Conservation (phyloP, 1,140 invertebrate genomes). For the Megalopta genalis region DNA sequence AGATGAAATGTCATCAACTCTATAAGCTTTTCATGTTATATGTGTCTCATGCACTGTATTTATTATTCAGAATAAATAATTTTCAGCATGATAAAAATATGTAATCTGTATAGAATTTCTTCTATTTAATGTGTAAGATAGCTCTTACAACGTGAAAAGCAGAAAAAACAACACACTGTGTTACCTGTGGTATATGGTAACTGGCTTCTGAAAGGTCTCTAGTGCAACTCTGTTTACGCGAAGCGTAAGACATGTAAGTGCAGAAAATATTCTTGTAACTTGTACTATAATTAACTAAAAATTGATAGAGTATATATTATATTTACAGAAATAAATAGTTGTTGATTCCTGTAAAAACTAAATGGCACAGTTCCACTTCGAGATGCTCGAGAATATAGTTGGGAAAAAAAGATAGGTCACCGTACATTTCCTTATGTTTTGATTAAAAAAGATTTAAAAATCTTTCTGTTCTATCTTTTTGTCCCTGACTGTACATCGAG, state of each 20-base stretch:
- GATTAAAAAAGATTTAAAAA: too few species aligned
- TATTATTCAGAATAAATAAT: constrained; percentile 1
- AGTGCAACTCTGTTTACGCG: constrained; percentile 58
- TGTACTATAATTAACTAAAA: constrained; percentile 36
- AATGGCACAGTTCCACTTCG: background rate
- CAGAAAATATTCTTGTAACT: constrained; percentile 56
- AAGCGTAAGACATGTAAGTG: constrained; percentile 57
- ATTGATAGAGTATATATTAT: constrained; percentile 6
- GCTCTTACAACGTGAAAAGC: constrained; percentile 48
- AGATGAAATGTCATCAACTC: constrained; percentile 13
- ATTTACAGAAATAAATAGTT: background rate
- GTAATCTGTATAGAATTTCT: background rate
- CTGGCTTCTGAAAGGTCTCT: constrained; percentile 61
- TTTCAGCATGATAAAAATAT: background rate
- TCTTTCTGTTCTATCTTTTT: too few species aligned
- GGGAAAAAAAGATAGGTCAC: too few species aligned
- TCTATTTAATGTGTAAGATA: background rate
- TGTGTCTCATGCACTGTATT: constrained; percentile 15
- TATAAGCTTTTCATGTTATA: constrained; percentile 37
- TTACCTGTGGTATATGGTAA: constrained; percentile 60
- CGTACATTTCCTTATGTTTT: too few species aligned
- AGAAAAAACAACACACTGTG: constrained; percentile 56
- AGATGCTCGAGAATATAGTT: background rate
- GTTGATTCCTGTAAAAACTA: background rate
- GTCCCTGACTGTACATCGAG: background rate